Conservation (phyloP, 2,113 vertebrate species). For the Uropsilus gracilis region DNA sequence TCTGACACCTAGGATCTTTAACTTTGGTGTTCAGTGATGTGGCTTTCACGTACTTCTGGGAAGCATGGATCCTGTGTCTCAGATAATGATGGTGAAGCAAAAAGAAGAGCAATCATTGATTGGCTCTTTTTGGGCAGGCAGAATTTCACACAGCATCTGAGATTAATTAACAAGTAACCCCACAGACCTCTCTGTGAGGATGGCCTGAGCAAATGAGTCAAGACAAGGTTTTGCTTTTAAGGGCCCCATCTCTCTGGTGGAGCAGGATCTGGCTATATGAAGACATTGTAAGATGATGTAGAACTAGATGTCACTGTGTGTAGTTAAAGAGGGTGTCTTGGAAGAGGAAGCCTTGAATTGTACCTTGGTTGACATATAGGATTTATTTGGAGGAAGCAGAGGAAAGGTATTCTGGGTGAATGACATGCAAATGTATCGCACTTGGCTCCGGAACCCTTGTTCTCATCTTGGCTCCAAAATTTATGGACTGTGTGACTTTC, state of each 20-base stretch:
- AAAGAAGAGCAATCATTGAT: neutral
- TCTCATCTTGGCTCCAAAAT: neutral
- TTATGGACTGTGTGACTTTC: neutral
- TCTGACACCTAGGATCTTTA: neutral
- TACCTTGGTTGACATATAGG: neutral
- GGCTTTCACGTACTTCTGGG: neutral
- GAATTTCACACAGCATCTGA: neutral
- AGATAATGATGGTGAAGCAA: neutral
- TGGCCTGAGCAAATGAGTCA: neutral
- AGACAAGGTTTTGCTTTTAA: neutral
- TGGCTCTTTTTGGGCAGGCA: neutral
- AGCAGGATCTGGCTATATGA: neutral
- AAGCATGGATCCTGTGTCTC: too few species aligned
- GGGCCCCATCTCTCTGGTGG: too few species aligned
- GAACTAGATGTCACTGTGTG: neutral
- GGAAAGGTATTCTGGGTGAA: neutral
- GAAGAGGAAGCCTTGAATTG: neutral
- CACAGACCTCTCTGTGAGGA: neutral
- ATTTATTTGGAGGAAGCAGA: neutral
- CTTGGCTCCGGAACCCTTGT: neutral
- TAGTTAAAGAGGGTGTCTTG: neutral
- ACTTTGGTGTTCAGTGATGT: neutral
- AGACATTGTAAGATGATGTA: neutral
- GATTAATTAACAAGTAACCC: neutral
- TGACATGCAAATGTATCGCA: neutral